phyloP scores from a whole-genome alignment of 2,797 vertebrate genomes.

The Enteromius afrohamiltoni region DNA sequence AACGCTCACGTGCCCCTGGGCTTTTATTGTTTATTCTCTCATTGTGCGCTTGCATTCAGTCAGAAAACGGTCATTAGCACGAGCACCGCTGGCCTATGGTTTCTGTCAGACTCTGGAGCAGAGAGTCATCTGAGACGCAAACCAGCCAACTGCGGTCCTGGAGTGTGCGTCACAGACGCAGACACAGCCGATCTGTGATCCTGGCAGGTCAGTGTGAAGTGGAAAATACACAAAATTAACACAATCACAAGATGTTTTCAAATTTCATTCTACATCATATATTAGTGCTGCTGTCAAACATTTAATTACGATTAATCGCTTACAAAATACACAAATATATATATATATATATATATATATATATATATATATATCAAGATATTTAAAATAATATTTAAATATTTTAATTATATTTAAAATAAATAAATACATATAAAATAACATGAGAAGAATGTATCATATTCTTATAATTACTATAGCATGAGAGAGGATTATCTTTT shows the following conservation, averaged over 20 bases:
- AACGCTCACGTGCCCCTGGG: background rate
- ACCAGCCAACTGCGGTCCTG: background rate
- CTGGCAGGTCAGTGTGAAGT: background rate
- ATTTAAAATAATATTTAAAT: no score
- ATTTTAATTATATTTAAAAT: no score
- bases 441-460: no score
- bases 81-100: slow-evolving; percentile 6
- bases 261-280: background rate
- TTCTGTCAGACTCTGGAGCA: slow-evolving; percentile 4
- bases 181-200: background rate
- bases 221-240: background rate
- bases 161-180: background rate
- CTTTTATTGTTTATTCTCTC: slow-evolving; percentile 11
- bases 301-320: no score
- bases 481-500: no score
- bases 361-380: no score
- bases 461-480: no score
- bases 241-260: background rate
- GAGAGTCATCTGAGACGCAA: background rate
- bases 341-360: no score
- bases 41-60: slow-evolving; percentile 17
- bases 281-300: no score
- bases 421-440: no score
- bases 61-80: slow-evolving; percentile 39
- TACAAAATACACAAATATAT: no score